These are phyloP conservation scores for Macquaria australasica DNA, from an alignment of 2,113 vertebrate genomes.

Conservation along the genomic window DNA sequence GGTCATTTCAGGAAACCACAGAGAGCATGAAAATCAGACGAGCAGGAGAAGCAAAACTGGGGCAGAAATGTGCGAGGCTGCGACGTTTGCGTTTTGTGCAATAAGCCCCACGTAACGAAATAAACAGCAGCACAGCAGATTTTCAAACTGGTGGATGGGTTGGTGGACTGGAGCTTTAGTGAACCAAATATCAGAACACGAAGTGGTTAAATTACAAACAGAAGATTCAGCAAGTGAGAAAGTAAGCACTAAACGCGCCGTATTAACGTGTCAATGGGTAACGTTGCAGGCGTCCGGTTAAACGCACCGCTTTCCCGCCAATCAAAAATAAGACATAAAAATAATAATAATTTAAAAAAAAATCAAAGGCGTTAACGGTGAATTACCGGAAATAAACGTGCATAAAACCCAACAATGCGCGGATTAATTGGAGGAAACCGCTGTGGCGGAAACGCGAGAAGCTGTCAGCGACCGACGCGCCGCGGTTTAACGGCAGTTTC, in stretches of 20 bases:
- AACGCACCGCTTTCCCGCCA: slow-evolving; percentile 73
- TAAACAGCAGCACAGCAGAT: neutral
- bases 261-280: neutral
- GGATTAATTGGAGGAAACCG: accelerated
- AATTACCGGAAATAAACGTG: accelerated
- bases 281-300: slow-evolving; percentile 2
- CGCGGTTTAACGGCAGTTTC: slow-evolving; percentile 3
- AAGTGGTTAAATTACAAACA: neutral
- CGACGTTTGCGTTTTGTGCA: neutral
- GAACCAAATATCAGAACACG: accelerated
- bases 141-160: too few species aligned
- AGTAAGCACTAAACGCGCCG: neutral
- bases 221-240: too few species aligned
- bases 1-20: neutral
- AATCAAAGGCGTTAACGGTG: neutral
- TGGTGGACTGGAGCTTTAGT: accelerated
- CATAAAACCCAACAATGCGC: accelerated
- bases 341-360: too few species aligned
- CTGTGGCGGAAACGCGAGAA: too few species aligned
- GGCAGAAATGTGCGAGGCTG: neutral
- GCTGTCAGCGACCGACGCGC: slow-evolving; percentile 42
- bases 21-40: neutral
- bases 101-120: neutral
- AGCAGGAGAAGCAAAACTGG: neutral
- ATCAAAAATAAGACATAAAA: slow-evolving; percentile 28